Evolutionary conservation across 2,888 invertebrate genomes (phyloP).

Genomic region (Eupeodes latifasciatus): DNA sequence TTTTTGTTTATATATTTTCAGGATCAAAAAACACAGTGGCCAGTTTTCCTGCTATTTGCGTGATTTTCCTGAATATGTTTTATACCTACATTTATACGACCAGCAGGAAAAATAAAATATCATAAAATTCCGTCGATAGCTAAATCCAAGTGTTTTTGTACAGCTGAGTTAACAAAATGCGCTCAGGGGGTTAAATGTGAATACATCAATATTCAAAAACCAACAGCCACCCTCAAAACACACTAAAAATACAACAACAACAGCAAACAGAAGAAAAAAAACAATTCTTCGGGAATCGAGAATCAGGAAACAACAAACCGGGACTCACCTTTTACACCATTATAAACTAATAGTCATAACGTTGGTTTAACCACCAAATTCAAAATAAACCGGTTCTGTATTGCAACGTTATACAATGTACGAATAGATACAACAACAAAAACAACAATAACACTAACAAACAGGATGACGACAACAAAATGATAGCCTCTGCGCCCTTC

Average conservation of each 20-base stretch:
- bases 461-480: slow-evolving; percentile 42
- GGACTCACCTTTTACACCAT: slow-evolving; percentile 55
- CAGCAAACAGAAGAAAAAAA: not conserved
- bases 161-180: slow-evolving; percentile 59
- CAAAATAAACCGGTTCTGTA: slow-evolving; percentile 52
- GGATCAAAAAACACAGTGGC: slow-evolving; percentile 22
- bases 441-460: slow-evolving; percentile 50
- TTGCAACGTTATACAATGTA: slow-evolving; percentile 43
- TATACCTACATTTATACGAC: not conserved
- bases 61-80: slow-evolving; percentile 21
- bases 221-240: slow-evolving; percentile 43
- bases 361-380: slow-evolving; percentile 72
- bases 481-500: slow-evolving; percentile 39
- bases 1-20: not conserved
- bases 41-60: slow-evolving; percentile 28
- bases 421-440: slow-evolving; percentile 51
- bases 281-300: slow-evolving; percentile 7
- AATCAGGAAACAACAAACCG: slow-evolving; percentile 6
- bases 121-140: slow-evolving; percentile 18
- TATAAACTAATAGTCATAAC: slow-evolving; percentile 74
- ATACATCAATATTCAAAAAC: slow-evolving; percentile 69
- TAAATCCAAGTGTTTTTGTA: slow-evolving; percentile 33
- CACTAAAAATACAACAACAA: slow-evolving; percentile 13
- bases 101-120: not conserved
- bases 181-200: slow-evolving; percentile 67